phyloP scores from a whole-genome alignment of 2,113 vertebrate genomes.

The Cepphus grylle region DNA sequence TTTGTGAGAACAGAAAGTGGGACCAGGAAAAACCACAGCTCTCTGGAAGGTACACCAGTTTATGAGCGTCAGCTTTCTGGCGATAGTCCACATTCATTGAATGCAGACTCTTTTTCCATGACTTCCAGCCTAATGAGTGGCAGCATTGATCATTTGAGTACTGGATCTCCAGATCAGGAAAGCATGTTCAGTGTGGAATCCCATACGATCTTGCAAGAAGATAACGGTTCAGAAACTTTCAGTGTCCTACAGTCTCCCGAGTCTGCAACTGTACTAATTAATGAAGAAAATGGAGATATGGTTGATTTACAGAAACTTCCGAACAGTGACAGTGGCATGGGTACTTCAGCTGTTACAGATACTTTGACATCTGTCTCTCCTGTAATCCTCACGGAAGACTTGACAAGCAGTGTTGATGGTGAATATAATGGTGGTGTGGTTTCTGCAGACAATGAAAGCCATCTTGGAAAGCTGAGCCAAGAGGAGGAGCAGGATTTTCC shows the following conservation, averaged over 20 bases:
- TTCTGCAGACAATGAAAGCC: neutral
- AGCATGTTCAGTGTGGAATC: constrained; percentile 55
- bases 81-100: constrained; percentile 77
- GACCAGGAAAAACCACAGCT: constrained; percentile 42
- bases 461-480: neutral
- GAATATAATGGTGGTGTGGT: neutral
- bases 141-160: constrained; percentile 75
- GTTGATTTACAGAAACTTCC: neutral
- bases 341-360: neutral
- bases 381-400: neutral
- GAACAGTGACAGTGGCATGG: neutral
- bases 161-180: constrained; percentile 73
- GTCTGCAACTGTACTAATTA: neutral
- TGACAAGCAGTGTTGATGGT: neutral
- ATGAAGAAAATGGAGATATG: neutral
- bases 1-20: constrained; percentile 56
- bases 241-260: constrained; percentile 63
- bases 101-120: constrained; percentile 75
- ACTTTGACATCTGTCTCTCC: neutral
- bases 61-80: constrained; percentile 64
- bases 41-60: constrained; percentile 71
- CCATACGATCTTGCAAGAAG: constrained; percentile 39
- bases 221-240: constrained; percentile 53
- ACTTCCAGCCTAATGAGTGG: constrained; percentile 76
- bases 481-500: neutral